These are phyloP conservation scores for Scalopus aquaticus DNA, from an alignment of 2,113 vertebrate species.

Conservation along the genomic window DNA sequence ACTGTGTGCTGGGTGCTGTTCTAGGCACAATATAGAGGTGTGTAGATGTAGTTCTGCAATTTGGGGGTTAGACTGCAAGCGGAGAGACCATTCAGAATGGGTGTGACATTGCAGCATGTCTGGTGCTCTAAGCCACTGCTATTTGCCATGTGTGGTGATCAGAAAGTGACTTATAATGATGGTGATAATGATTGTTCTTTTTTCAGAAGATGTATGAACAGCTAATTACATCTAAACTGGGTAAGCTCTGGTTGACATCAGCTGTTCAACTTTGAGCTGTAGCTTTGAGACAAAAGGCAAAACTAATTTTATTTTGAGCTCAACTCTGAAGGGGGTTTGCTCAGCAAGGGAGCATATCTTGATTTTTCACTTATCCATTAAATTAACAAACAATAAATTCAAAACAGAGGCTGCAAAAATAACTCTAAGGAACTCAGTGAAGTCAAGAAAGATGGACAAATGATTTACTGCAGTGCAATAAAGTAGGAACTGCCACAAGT, in stretches of 20 bases:
- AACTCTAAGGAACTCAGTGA: neutral
- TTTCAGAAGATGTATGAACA: neutral
- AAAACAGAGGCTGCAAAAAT: neutral
- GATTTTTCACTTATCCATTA: neutral
- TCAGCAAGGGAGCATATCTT: neutral
- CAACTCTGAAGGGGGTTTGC: too few relatives aligned
- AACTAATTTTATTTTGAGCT: neutral
- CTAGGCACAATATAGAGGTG: neutral
- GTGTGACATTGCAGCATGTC: neutral
- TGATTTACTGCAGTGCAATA: too few relatives aligned
- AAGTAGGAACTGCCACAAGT: neutral
- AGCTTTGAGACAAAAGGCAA: neutral
- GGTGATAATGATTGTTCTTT: neutral
- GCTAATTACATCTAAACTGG: neutral
- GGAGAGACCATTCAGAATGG: neutral
- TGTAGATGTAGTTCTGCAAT: neutral
- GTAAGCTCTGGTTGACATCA: neutral
- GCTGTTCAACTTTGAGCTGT: fast-evolving
- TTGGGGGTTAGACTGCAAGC: neutral
- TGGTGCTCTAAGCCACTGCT: neutral
- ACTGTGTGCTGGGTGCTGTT: neutral
- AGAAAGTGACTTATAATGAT: neutral
- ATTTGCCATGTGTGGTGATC: neutral
- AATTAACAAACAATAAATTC: neutral
- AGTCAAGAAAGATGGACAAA: neutral